Evolutionary conservation across 2,888 invertebrate species (phyloP).

Genomic region (Mechanitis mazaeus): DNA sequence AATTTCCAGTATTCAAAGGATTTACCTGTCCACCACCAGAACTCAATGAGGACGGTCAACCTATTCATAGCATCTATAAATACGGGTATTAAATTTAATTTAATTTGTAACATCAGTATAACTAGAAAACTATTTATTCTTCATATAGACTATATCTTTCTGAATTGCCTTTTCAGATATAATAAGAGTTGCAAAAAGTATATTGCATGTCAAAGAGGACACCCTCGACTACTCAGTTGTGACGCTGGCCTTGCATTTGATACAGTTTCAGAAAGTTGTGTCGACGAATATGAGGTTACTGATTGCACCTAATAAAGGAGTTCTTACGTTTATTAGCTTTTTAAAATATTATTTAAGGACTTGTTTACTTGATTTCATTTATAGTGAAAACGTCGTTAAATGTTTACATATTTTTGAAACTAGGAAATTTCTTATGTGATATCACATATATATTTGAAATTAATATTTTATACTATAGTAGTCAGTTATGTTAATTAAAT

Average conservation of each 20-base stretch:
- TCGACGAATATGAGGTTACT: constrained; percentile 35
- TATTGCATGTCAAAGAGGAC: constrained; percentile 50
- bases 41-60: constrained; percentile 33
- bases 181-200: constrained; percentile 46
- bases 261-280: constrained; percentile 41
- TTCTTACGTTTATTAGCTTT: neutral
- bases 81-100: constrained; percentile 40
- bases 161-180: constrained; percentile 37
- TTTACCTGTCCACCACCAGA: constrained; percentile 44
- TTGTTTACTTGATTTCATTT: neutral
- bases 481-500: no score
- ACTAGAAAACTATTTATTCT: no score
- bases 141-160: no score
- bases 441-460: neutral
- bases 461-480: no score
- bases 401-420: neutral
- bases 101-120: neutral
- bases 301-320: constrained; percentile 20
- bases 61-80: constrained; percentile 37
- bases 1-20: constrained; percentile 33
- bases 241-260: constrained; percentile 50
- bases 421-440: neutral
- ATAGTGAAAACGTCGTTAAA: no score
- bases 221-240: constrained; percentile 52
- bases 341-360: neutral